phyloP scores from a whole-genome alignment of 1,140 invertebrate species.

The Dolichoris vasculosae region DNA sequence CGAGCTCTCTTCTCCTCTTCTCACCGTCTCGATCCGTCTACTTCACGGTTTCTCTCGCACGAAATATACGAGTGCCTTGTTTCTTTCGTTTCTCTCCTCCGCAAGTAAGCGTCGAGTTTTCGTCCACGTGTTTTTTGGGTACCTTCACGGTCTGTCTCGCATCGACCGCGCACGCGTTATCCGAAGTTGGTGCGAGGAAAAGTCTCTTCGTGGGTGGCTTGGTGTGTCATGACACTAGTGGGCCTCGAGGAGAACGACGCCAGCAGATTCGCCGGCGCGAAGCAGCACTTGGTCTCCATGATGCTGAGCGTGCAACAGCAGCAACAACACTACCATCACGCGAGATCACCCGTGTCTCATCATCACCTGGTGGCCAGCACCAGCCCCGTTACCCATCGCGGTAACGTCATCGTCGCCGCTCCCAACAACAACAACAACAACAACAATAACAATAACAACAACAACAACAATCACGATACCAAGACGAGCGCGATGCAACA shows the following conservation, averaged over 20 bases:
- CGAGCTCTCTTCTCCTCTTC: slow-evolving; percentile 43
- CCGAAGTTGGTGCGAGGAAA: background rate
- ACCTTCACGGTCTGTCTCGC: background rate
- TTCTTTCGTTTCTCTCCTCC: background rate
- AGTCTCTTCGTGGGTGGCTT: slow-evolving; percentile 12
- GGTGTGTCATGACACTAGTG: slow-evolving; percentile 72
- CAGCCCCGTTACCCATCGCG: slow-evolving; percentile 58
- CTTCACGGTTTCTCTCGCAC: background rate
- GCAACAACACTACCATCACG: slow-evolving; percentile 65
- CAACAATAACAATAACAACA: slow-evolving; percentile 50
- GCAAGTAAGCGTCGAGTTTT: background rate
- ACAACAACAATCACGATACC: slow-evolving; percentile 54
- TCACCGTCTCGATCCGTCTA: background rate
- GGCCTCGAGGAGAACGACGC: slow-evolving; percentile 57
- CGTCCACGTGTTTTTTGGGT: background rate
- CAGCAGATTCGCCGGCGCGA: slow-evolving; percentile 41
- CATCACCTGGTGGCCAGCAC: slow-evolving; percentile 34
- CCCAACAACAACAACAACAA: slow-evolving; percentile 40
- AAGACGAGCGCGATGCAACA: slow-evolving; percentile 43
- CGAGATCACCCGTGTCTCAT: slow-evolving; percentile 55
- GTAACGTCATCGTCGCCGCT: slow-evolving; percentile 67
- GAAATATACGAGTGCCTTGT: background rate
- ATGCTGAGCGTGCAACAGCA: slow-evolving; percentile 71
- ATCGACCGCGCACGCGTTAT: background rate
- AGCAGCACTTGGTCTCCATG: slow-evolving; percentile 60